Evolutionary conservation across 2,113 vertebrate species (phyloP), one percentile per base, ranked within the genome.

Genomic region (Camarhynchus parvulus): DNA sequence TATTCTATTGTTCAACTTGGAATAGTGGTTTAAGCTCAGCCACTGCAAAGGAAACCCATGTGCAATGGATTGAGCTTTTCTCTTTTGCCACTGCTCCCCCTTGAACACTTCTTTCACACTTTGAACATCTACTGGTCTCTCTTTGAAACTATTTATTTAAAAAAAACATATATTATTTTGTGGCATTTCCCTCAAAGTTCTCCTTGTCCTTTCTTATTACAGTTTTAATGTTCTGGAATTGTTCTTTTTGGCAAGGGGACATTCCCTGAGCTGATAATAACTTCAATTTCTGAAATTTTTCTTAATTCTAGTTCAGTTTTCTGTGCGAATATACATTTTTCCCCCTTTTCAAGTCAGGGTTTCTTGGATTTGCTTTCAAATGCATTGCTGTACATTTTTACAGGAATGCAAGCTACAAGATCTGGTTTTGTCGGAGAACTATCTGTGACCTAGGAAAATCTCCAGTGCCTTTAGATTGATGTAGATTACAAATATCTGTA

Each of bases 231-330:
- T 63, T 75, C 31, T 55, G 25, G 4, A 14, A 17, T n/a, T 67
- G 25, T 24, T 70, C 19, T 47, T 74, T 81, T 39, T 66, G 31
- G 7, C 0, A 2, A 39, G 12, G 17, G 4, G 13, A 2, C 0
- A 3, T 68, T 77, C 16, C 11, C n/a, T 12, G 9, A 21, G 21
- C 63, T 68, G 25, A 66, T 80, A 24, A n/a, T 22, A 1, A 46
- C 11, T 74, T 83, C 22, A 1, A 27, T 82, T 87, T 79, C 41
- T 78, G 39, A 82, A 49, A 2, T 35, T 75, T 82, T 85, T 72
- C 30, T 37, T 47, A 79, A 62, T 55, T 67, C 8, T 55, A 19
- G 41, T 59, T 75, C 24, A 30, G 9, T 69, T 83, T 73, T 30
- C 31, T 20, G 9, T 74, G 18, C 39, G 44, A 76, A 76, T 33